phyloP scores from a whole-genome alignment of 2,888 invertebrate genomes.

The Macrophya alboannulata region DNA sequence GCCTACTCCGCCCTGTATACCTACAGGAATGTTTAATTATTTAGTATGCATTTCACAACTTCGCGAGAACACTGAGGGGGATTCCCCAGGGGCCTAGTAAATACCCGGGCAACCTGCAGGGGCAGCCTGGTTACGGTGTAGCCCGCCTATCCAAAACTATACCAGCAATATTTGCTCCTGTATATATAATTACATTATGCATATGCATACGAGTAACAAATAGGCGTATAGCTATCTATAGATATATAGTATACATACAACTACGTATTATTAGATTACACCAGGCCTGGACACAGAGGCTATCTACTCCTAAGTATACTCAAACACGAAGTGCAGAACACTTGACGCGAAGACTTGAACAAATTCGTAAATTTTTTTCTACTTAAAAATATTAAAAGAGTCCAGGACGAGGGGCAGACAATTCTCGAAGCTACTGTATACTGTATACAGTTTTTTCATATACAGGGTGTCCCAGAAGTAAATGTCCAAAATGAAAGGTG shows the following conservation, averaged over 20 bases:
- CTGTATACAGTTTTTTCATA: background rate
- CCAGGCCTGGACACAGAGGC: background rate
- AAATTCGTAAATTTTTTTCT: too few relatives aligned
- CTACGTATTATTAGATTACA: background rate
- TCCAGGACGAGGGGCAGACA: background rate
- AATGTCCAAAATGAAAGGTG: too few relatives aligned
- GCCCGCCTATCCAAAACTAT: conserved; percentile 11
- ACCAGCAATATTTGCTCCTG: conserved; percentile 3
- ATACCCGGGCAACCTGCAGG: conserved; percentile 37
- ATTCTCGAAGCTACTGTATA: background rate
- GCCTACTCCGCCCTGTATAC: background rate
- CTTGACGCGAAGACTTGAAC: background rate
- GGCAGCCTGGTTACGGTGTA: background rate
- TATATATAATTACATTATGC: conserved; percentile 41
- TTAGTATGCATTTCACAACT: conserved; percentile 47
- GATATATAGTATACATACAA: too few relatives aligned
- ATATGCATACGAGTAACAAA: conserved; percentile 22
- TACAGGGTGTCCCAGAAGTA: too few relatives aligned
- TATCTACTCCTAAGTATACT: background rate
- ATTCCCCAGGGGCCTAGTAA: conserved; percentile 34
- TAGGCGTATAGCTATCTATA: background rate
- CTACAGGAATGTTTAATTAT: conserved; percentile 37
- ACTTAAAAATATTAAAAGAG: background rate
- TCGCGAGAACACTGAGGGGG: background rate
- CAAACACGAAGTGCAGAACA: conserved; percentile 1